Evolutionary conservation across 2,113 vertebrate genomes (phyloP).

Genomic region (Channa argus): DNA sequence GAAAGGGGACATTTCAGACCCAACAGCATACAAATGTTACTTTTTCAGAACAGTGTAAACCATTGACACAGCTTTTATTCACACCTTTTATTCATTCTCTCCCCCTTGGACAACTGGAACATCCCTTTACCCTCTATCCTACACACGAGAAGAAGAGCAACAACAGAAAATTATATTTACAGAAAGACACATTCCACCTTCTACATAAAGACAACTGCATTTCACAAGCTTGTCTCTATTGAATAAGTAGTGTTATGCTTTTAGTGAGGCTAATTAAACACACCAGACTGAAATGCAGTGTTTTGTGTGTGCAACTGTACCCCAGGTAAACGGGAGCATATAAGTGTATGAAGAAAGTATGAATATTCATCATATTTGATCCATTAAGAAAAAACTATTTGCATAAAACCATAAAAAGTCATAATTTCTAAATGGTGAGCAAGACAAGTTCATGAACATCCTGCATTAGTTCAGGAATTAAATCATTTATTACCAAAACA

Average conservation of each 20-base stretch:
- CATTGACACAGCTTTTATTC: background rate
- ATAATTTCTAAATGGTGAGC: background rate
- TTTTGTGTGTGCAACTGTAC: background rate
- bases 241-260: background rate
- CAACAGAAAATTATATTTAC: background rate
- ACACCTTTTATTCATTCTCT: too few relatives aligned
- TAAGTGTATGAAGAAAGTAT: background rate
- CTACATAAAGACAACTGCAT: background rate
- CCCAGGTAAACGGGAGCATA: background rate
- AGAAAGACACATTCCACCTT: background rate
- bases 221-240: too few relatives aligned
- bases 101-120: too few relatives aligned
- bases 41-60: background rate
- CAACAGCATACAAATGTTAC: too few relatives aligned
- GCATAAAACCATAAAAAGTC: background rate
- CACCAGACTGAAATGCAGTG: background rate
- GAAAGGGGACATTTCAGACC: too few relatives aligned
- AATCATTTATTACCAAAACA: slow-evolving; percentile 21
- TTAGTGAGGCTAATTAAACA: background rate
- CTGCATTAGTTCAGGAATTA: slow-evolving; percentile 18
- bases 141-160: background rate
- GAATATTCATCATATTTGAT: slow-evolving; percentile 7
- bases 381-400: slow-evolving; percentile 16
- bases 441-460: background rate
- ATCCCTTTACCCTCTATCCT: background rate